Evolutionary conservation across 2,113 vertebrate genomes (phyloP).

Genomic region (Corythaeola cristata): DNA sequence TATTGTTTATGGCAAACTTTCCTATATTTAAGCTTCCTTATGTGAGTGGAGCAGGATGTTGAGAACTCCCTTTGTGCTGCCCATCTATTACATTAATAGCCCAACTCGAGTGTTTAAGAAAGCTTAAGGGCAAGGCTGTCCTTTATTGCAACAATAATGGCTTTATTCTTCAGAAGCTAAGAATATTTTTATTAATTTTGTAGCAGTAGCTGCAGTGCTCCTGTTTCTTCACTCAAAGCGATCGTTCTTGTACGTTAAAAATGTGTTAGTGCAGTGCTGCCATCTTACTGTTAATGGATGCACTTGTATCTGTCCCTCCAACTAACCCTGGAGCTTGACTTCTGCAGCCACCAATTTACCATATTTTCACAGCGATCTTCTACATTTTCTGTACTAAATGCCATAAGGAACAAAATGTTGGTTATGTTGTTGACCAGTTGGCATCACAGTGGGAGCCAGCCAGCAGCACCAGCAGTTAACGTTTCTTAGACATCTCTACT

Average conservation of each 20-base stretch:
- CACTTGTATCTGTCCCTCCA: not conserved
- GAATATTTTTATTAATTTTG: not conserved
- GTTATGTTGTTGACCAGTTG: not conserved
- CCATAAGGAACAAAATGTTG: not conserved
- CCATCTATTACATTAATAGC: not conserved
- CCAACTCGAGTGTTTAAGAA: rapidly evolving
- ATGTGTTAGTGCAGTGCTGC: not conserved
- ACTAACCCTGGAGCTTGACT: rapidly evolving
- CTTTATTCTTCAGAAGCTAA: not conserved
- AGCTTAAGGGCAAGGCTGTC: not conserved
- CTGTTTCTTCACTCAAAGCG: not conserved
- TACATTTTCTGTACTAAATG: not conserved
- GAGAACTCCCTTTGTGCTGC: not conserved
- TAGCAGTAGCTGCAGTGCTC: not conserved
- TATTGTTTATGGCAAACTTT: not conserved
- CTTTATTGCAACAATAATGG: not conserved
- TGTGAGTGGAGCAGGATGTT: no score
- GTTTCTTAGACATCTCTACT: not conserved
- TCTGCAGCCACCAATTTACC: not conserved
- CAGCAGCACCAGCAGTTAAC: not conserved
- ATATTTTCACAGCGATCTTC: not conserved
- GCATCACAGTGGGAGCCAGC: not conserved
- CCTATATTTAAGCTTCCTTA: not conserved
- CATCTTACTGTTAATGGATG: not conserved
- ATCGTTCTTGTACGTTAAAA: not conserved